phyloP scores from a whole-genome alignment of 2,113 vertebrate genomes.

The western clawed frog (Xenopus tropicalis) region UCB_Xtro_10.0 CM004447.2:87676501-87677000 shows the following conservation, averaged over 20 bases:
- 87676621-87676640: neutral
- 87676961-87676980: too few species aligned
- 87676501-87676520: neutral
- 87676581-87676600: neutral
- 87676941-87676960: too few species aligned
- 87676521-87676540: neutral
- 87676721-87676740: neutral
- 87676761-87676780: neutral
- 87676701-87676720: neutral
- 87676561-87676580: neutral
- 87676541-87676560: neutral
- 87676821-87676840: too few species aligned
- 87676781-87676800: neutral
- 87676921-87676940: too few species aligned
- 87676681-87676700: neutral
- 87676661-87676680: slow-evolving; percentile 1
- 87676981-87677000: too few species aligned
- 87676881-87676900: too few species aligned
- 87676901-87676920: too few species aligned
- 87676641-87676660: slow-evolving; percentile 1
- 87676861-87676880: too few species aligned
- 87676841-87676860: too few species aligned
- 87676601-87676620: neutral
- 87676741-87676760: neutral
- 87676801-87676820: too few species aligned